A percentile compares a stretch with the other conserved stretches of the same genome.
Evolutionary conservation across 2,113 vertebrate genomes (phyloP).

Genomic region (Pygoscelis antarcticus): DNA sequence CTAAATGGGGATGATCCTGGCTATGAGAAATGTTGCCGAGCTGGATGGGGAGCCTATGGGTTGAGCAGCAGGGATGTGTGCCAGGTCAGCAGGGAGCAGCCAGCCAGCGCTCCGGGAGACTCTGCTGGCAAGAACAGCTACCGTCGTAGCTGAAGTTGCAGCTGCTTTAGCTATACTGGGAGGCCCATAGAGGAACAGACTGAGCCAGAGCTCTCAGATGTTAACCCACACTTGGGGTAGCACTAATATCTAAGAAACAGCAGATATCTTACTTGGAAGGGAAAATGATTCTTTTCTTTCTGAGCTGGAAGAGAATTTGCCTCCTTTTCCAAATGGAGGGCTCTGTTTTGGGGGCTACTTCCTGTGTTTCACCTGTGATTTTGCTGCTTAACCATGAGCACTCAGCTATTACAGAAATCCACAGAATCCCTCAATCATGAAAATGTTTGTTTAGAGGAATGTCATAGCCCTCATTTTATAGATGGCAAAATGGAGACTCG

Average conservation of each 20-base stretch:
- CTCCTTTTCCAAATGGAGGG: background rate
- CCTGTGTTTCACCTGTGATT: background rate
- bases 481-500: background rate
- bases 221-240: background rate
- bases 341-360: background rate
- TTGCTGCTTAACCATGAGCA: background rate
- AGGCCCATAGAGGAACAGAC: background rate
- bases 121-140: background rate
- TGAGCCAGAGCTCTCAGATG: background rate
- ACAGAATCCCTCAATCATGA: background rate
- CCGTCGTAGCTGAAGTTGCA: background rate
- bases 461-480: background rate
- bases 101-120: background rate
- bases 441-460: background rate
- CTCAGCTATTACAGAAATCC: background rate
- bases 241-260: background rate
- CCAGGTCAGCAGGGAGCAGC: background rate
- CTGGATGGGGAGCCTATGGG: background rate
- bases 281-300: background rate
- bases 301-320: background rate
- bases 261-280: background rate
- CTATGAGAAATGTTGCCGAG: background rate
- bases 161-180: background rate
- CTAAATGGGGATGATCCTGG: background rate
- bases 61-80: background rate